These are phyloP conservation scores for Palloptera scutellata DNA, from an alignment of 2,888 invertebrate species.

Conservation along the genomic window DNA sequence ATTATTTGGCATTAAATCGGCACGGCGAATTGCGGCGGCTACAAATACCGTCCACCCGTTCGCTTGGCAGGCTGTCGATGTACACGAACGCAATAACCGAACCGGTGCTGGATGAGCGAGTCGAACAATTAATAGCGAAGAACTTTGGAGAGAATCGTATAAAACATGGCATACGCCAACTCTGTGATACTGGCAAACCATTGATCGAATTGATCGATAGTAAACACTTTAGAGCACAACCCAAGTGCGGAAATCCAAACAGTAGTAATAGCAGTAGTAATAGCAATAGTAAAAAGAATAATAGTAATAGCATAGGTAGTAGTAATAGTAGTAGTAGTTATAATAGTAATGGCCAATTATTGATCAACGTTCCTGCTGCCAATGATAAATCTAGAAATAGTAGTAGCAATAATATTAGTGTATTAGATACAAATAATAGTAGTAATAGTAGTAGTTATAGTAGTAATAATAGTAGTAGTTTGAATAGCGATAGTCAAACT, in stretches of 20 bases:
- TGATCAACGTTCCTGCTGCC: constrained; percentile 53
- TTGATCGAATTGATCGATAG: constrained; percentile 61
- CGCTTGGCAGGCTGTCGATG: constrained; percentile 77
- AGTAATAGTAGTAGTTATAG: constrained; percentile 36
- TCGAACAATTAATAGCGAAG: constrained; percentile 67
- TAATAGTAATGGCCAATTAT: constrained; percentile 48
- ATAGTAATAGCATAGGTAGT: constrained; percentile 41
- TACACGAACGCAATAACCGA: constrained; percentile 77
- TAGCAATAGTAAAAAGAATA: constrained; percentile 42
- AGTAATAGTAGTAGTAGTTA: constrained; percentile 42
- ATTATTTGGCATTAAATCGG: constrained; percentile 80
- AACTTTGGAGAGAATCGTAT: constrained; percentile 65
- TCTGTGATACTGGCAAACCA: constrained; percentile 65
- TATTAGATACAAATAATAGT: constrained; percentile 45
- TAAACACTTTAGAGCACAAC: constrained; percentile 64
- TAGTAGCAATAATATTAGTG: constrained; percentile 40
- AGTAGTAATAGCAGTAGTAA: constrained; percentile 46
- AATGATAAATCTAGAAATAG: constrained; percentile 48
- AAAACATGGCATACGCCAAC: constrained; percentile 64
- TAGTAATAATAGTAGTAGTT: constrained; percentile 43
- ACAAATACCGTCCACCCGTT: constrained; percentile 73
- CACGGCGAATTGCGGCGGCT: constrained; percentile 77
- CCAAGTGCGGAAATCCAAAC: constrained; percentile 59
- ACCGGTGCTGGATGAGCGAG: constrained; percentile 66
- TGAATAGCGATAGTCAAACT: constrained; percentile 40